These are phyloP conservation scores for Brachyhypopomus gauderio DNA, from an alignment of 2,113 vertebrate genomes.

Conservation along the genomic window DNA sequence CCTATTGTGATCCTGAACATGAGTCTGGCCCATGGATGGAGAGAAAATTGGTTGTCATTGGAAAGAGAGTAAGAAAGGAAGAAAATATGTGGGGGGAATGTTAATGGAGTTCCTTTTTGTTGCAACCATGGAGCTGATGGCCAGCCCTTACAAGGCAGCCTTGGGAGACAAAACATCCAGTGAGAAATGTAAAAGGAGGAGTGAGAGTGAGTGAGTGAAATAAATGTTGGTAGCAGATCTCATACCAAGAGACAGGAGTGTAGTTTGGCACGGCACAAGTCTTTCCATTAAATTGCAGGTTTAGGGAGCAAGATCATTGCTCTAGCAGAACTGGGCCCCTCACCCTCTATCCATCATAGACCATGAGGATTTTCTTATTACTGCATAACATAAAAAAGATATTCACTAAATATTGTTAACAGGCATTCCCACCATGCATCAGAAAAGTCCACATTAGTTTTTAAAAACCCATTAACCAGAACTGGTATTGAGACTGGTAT, in stretches of 20 bases:
- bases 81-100: slow-evolving; percentile 62
- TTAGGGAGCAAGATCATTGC: slow-evolving; percentile 76
- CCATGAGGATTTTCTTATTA: slow-evolving; percentile 37
- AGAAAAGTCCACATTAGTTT: slow-evolving; percentile 16
- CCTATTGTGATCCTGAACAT: slow-evolving; percentile 13
- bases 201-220: slow-evolving; percentile 13
- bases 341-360: slow-evolving; percentile 49
- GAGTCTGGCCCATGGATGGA: slow-evolving; percentile 8
- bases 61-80: slow-evolving; percentile 49
- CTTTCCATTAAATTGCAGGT: slow-evolving; percentile 72
- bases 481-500: slow-evolving; percentile 7
- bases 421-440: slow-evolving; percentile 3
- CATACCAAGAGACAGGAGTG: slow-evolving; percentile 67
- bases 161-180: slow-evolving; percentile 35
- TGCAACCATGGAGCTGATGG: slow-evolving; percentile 71
- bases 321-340: slow-evolving; percentile 67
- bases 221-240: slow-evolving; percentile 55
- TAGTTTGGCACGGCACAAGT: slow-evolving; percentile 68
- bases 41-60: slow-evolving; percentile 14
- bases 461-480: slow-evolving; percentile 33
- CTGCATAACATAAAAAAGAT: slow-evolving; percentile 11
- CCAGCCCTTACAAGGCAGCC: slow-evolving; percentile 47
- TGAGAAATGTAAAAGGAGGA: slow-evolving; percentile 30
- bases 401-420: slow-evolving; percentile 18
- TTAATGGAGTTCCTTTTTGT: slow-evolving; percentile 63